These are phyloP conservation scores for Drosophila varians DNA, from an alignment of 1,140 invertebrate species.

Conservation along the genomic window DNA sequence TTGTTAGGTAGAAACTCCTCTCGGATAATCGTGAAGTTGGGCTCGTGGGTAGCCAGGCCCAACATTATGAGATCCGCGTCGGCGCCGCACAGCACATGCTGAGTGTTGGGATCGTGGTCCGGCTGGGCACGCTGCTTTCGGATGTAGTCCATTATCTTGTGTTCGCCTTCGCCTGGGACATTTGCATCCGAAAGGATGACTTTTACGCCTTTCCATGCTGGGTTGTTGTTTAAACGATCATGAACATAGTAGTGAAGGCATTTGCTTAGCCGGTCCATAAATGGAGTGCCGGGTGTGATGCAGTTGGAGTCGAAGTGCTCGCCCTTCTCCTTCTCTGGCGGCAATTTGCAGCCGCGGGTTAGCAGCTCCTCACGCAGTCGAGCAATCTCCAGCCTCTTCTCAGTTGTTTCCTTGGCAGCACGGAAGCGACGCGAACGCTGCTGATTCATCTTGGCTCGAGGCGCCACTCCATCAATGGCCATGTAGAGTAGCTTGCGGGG, in stretches of 20 bases:
- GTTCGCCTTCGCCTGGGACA: slow-evolving; percentile 99
- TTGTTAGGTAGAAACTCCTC: slow-evolving; percentile 99
- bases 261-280: slow-evolving; percentile 97
- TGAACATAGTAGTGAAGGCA: slow-evolving; percentile 99
- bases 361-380: slow-evolving; percentile 90
- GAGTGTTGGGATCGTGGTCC: slow-evolving; percentile 98
- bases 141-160: slow-evolving; percentile 99
- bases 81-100: slow-evolving; percentile 98
- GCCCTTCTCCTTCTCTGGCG: slow-evolving; percentile 95
- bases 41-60: slow-evolving; percentile 99
- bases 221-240: slow-evolving; percentile 96
- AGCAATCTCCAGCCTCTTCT: slow-evolving; percentile 94
- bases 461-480: slow-evolving; percentile 99
- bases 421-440: slow-evolving; percentile 98
- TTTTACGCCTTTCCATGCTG: slow-evolving; percentile 97
- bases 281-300: slow-evolving; percentile 99
- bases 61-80: slow-evolving; percentile 99
- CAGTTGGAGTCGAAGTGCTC: slow-evolving; percentile 99
- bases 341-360: slow-evolving; percentile 86
- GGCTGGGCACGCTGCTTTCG: slow-evolving; percentile 97
- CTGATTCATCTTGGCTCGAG: slow-evolving; percentile 99
- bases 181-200: slow-evolving; percentile 99
- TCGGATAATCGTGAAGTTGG: slow-evolving; percentile 98
- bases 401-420: slow-evolving; percentile 96
- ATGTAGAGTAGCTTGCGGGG: slow-evolving; percentile 98